These are phyloP conservation scores for Forbesichthys papilliferus DNA, from an alignment of 2,113 vertebrate genomes.

Conservation along the genomic window DNA sequence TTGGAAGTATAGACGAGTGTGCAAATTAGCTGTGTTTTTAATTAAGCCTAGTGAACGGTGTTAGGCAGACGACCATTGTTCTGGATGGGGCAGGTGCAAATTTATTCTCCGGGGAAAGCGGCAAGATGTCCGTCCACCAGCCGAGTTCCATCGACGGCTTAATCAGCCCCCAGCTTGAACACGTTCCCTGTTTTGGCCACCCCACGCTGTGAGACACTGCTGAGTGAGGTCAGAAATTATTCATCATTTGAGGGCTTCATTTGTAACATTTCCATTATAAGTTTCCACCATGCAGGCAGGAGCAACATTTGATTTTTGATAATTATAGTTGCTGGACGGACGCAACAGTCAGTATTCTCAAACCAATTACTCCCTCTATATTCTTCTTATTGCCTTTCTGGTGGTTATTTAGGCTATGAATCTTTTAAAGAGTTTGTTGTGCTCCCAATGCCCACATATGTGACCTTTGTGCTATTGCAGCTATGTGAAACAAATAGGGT, in stretches of 20 bases:
- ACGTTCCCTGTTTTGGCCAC: slow-evolving; percentile 83
- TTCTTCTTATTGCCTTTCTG: slow-evolving; percentile 5
- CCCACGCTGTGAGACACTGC: slow-evolving; percentile 83
- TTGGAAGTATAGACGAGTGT: slow-evolving; percentile 86
- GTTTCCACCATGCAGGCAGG: slow-evolving; percentile 78
- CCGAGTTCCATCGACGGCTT: slow-evolving; percentile 84
- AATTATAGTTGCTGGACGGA: slow-evolving; percentile 81
- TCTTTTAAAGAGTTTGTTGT: slow-evolving; percentile 5
- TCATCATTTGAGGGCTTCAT: slow-evolving; percentile 91
- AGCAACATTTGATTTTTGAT: slow-evolving; percentile 82
- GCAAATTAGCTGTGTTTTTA: slow-evolving; percentile 97
- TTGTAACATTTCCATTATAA: slow-evolving; percentile 92
- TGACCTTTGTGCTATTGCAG: background rate
- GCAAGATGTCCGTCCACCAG: slow-evolving; percentile 83
- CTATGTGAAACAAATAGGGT: slow-evolving; percentile 16
- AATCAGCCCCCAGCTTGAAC: slow-evolving; percentile 90
- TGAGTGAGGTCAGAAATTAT: slow-evolving; percentile 87
- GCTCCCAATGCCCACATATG: slow-evolving; percentile 6
- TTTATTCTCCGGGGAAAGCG: slow-evolving; percentile 87
- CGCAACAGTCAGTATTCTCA: slow-evolving; percentile 64
- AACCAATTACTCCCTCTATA: slow-evolving; percentile 23
- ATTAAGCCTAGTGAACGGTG: slow-evolving; percentile 88
- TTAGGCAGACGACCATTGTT: slow-evolving; percentile 77
- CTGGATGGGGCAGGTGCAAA: slow-evolving; percentile 87
- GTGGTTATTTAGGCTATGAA: slow-evolving; percentile 5